Evolutionary conservation across 2,113 vertebrate genomes (phyloP).

Genomic region (Tetrao urogallus): DNA sequence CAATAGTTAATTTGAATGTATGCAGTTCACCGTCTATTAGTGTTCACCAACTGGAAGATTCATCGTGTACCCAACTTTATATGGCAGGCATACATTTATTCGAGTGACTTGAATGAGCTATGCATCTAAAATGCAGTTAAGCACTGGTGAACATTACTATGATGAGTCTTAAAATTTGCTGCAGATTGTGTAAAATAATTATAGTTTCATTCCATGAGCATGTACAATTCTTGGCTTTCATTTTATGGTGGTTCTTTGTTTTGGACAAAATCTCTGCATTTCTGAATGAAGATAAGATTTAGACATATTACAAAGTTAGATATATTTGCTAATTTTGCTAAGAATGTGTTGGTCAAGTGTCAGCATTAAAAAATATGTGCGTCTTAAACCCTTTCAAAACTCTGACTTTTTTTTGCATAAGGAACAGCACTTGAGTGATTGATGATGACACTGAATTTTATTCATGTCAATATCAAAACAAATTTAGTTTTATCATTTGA

Average conservation of each 20-base stretch:
- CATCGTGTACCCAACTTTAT: neutral
- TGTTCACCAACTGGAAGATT: conserved; percentile 29
- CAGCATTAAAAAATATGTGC: conserved; percentile 50
- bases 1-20: neutral
- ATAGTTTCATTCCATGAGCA: neutral
- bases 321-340: neutral
- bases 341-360: neutral
- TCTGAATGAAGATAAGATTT: conserved; percentile 2
- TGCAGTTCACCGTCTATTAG: neutral
- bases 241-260: neutral
- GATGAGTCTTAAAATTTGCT: neutral
- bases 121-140: neutral
- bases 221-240: neutral
- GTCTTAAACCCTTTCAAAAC: conserved; percentile 81
- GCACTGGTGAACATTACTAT: neutral
- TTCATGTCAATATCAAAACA: neutral
- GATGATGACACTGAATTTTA: neutral
- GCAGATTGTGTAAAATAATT: neutral
- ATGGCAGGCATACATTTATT: neutral
- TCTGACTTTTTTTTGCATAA: neutral
- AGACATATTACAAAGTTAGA: neutral
- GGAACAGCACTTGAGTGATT: neutral
- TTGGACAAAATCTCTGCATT: neutral
- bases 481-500: neutral
- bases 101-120: neutral